A percentile compares a stretch with the other conserved stretches of the same genome.
These are phyloP conservation scores for Pocillopora grandis DNA, from an alignment of 92 coral and sea anemone species.

Conservation along the genomic window DNA sequence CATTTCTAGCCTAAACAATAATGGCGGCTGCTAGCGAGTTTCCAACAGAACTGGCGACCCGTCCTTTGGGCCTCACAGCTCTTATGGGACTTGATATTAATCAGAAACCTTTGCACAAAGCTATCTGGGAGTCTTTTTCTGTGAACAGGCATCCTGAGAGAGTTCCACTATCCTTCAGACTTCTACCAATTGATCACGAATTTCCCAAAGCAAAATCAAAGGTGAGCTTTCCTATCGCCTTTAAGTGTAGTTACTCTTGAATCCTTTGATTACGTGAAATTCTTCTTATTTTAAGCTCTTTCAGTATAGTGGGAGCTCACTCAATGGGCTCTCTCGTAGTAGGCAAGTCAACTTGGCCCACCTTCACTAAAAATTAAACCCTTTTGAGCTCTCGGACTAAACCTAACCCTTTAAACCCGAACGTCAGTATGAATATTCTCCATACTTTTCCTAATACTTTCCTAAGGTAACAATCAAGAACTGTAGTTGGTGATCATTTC, in stretches of 20 bases:
- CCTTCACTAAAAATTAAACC: no score
- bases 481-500: neutral
- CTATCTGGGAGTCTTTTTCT: conserved; percentile 97
- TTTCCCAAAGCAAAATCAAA: conserved; percentile 32
- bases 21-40: conserved; percentile 99
- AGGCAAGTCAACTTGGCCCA: no score
- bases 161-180: conserved; percentile 28
- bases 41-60: conserved; percentile 91
- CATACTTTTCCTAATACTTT: conserved; percentile 74
- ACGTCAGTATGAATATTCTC: no score
- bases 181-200: no score
- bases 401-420: no score
- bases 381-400: no score
- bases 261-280: conserved; percentile 25
- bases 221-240: conserved; percentile 36
- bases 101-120: conserved; percentile 80
- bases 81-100: conserved; percentile 83
- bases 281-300: no score
- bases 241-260: neutral
- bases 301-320: no score
- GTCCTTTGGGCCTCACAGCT: conserved; percentile 92
- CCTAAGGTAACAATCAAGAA: conserved; percentile 87
- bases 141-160: conserved; percentile 88
- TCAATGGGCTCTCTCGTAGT: no score
- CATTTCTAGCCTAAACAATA: conserved; percentile 37